phyloP scores from a whole-genome alignment of 2,888 invertebrate genomes.

The Alloscopus bannaensis region DNA sequence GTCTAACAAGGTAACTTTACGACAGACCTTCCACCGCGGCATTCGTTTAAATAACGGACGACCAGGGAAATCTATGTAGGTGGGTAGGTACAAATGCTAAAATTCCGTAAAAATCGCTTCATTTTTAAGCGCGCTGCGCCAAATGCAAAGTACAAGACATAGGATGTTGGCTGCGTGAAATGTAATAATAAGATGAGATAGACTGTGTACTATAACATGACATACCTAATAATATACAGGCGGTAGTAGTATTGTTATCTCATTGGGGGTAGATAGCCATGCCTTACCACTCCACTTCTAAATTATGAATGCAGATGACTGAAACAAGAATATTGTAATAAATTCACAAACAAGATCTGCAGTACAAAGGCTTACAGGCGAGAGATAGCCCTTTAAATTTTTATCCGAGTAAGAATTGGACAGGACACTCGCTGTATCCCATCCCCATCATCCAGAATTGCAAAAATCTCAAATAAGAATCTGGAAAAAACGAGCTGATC shows the following conservation, averaged over 20 bases:
- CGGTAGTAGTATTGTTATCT: not conserved
- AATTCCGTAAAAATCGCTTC: slow-evolving; percentile 23
- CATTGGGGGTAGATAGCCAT: not conserved
- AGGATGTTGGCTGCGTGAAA: slow-evolving; percentile 10
- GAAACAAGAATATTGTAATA: not conserved
- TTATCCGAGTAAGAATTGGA: too few species aligned
- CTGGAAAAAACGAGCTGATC: too few species aligned
- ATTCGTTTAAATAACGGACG: slow-evolving; percentile 48
- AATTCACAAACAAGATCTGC: not conserved
- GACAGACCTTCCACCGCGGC: not conserved
- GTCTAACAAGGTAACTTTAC: not conserved
- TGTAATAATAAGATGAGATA: not conserved
- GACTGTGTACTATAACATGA: not conserved
- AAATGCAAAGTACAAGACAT: slow-evolving; percentile 17
- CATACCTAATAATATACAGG: not conserved
- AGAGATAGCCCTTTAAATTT: too few species aligned
- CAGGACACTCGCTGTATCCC: too few species aligned
- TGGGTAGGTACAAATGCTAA: not conserved
- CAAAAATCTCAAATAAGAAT: too few species aligned
- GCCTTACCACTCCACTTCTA: not conserved
- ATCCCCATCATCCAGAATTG: too few species aligned
- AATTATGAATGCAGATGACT: slow-evolving; percentile 17
- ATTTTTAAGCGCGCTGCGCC: slow-evolving; percentile 11
- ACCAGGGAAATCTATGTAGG: slow-evolving; percentile 51
- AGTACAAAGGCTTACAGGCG: too few species aligned